Conservation (phyloP, 1,140 invertebrate species). For the Thaumetopoea pityocampa region DNA sequence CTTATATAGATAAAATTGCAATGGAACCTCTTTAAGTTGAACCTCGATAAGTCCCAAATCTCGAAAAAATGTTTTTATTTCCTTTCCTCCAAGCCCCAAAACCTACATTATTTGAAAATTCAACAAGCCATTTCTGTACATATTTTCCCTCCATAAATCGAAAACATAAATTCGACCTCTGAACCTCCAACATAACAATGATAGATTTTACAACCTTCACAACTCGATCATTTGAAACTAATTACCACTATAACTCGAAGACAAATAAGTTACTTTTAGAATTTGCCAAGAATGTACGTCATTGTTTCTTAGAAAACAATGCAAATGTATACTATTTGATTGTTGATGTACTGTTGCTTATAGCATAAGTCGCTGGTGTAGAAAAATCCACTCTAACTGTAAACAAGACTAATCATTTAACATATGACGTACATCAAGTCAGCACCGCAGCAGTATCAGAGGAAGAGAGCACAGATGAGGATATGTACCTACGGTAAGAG, state of each 20-base stretch:
- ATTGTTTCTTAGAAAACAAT: slow-evolving; percentile 10
- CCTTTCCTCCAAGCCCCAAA: neutral
- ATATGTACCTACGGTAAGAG: too few species aligned
- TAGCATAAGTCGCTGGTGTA: too few species aligned
- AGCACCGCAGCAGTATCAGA: too few species aligned
- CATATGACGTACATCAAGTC: too few species aligned
- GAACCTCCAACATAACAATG: slow-evolving; percentile 1
- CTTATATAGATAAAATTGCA: too few species aligned
- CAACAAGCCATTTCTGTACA: neutral
- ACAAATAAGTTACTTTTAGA: slow-evolving; percentile 14
- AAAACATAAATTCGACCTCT: slow-evolving; percentile 1
- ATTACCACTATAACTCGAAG: slow-evolving; percentile 1
- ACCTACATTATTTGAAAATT: neutral
- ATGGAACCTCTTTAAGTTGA: slow-evolving; percentile 1
- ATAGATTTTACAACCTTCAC: slow-evolving; percentile 9
- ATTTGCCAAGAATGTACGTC: slow-evolving; percentile 8
- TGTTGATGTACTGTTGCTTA: too few species aligned
- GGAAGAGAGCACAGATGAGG: too few species aligned
- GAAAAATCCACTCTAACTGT: too few species aligned
- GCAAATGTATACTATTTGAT: slow-evolving; percentile 11
- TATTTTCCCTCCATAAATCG: slow-evolving; percentile 1
- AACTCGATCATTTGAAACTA: slow-evolving; percentile 12
- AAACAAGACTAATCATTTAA: too few species aligned
- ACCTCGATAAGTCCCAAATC: slow-evolving; percentile 4
- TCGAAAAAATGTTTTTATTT: slow-evolving; percentile 1